Base-by-base conservation (phyloP, 2,888 invertebrate species). In the Clunio marinus region DNA sequence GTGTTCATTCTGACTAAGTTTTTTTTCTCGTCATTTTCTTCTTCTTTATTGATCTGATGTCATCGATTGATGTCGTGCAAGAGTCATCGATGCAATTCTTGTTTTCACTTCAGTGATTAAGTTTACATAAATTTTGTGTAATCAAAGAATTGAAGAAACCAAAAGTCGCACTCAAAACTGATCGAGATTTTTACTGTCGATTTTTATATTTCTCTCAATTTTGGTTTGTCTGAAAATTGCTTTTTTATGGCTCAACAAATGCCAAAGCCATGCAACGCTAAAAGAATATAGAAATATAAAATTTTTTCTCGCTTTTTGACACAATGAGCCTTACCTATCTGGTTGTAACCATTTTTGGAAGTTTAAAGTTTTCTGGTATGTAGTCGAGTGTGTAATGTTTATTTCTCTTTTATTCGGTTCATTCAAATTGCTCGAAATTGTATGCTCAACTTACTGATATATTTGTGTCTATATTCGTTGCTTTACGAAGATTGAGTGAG, bases 301-400 rank as follows among this genome's bases (percentile, higher is more conserved):
- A n/a, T 37, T 37, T 37, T 35, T 59, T 4, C 24, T 27, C 28
- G 55, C 24, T 55, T 59, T n/a, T 57, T 59, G 22, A 59, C 32
- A 59, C 32, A 35, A 60, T 25, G n/a, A 58, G 62, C 62, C 41
- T 62, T 62, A 41, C 62, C 62, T 62, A 62, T 62, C 62, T 27
- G 27, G 62, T 45, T 24, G 62, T 41, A 17, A 25, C 62, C 62
- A 41, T 62, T 62, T 62, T 62, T 37, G 62, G 62, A 25, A 62
- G 62, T 62, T 62, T 62, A 24, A 25, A 41, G 62, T 24, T 37
- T 62, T 37, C 35, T 41, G 59, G 32, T 28, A 25, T 28, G 20
- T 17, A 17, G 35, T 22, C 35, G n/a, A 63, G 45, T 45, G 28
- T 46, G 25, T 15, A 63, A 63, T 63, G 45, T 15, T 46, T 25